These are phyloP conservation scores for Pelodiscus sinensis DNA, from an alignment of 2,113 vertebrate species.

Conservation along the genomic window DNA sequence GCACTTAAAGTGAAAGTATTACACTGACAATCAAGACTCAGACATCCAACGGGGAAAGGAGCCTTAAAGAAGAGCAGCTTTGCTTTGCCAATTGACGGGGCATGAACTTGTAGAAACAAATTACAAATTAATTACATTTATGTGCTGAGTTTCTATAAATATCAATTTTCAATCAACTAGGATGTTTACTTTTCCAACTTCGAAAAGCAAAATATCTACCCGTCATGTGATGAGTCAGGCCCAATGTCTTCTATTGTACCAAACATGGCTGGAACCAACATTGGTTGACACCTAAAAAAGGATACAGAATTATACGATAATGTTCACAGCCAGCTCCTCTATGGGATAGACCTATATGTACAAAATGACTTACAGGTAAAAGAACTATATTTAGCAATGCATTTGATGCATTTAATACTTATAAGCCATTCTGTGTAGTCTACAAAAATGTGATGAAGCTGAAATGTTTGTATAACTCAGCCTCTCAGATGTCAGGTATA, in stretches of 20 bases:
- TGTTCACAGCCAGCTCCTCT: not conserved
- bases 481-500: not conserved
- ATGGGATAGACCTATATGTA: not conserved
- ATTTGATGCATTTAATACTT: not conserved
- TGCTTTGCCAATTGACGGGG: not conserved
- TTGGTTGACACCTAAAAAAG: conserved; percentile 31
- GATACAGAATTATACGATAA: conserved; percentile 30
- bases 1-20: not conserved
- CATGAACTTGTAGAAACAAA: not conserved
- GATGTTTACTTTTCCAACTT: not conserved
- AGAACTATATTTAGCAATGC: not conserved
- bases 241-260: conserved; percentile 2
- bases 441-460: not conserved
- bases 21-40: not conserved
- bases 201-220: conserved; percentile 27
- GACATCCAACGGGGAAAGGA: not conserved
- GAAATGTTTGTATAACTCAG: not conserved
- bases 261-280: conserved; percentile 41
- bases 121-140: not conserved
- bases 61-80: not conserved
- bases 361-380: not conserved
- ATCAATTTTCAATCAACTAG: not conserved
- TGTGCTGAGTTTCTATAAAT: not conserved
- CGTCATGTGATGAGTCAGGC: not conserved
- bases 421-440: not conserved